Evolutionary conservation across 2,888 invertebrate species (phyloP).

Genomic region (Drosophila longiperda): DNA sequence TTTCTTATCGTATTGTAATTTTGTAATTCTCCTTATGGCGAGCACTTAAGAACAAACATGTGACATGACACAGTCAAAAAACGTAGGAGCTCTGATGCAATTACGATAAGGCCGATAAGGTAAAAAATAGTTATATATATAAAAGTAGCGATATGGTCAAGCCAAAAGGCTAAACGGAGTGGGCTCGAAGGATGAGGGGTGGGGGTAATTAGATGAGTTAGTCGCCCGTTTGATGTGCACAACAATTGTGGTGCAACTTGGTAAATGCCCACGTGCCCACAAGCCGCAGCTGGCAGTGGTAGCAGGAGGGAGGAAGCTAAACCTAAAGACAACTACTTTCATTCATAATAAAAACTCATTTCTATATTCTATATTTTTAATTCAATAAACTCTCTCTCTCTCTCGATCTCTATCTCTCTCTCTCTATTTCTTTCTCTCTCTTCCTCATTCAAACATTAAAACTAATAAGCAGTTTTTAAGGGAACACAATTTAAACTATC

Average conservation of each 20-base stretch:
- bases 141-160: slow-evolving; percentile 45
- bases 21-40: slow-evolving; percentile 12
- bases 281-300: slow-evolving; percentile 39
- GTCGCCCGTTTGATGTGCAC: slow-evolving; percentile 69
- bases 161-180: slow-evolving; percentile 17
- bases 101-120: slow-evolving; percentile 52
- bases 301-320: neutral
- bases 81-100: slow-evolving; percentile 35
- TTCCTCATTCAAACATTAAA: neutral
- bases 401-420: too few relatives aligned
- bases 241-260: slow-evolving; percentile 52
- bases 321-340: slow-evolving; percentile 2
- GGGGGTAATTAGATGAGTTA: slow-evolving; percentile 67
- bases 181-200: neutral
- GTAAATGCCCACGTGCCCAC: slow-evolving; percentile 44
- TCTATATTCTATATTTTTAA: neutral
- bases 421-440: too few relatives aligned
- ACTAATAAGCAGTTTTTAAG: neutral
- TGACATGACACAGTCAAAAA: slow-evolving; percentile 73
- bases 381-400: neutral
- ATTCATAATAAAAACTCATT: neutral
- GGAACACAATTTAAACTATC: neutral
- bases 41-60: slow-evolving; percentile 48
- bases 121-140: slow-evolving; percentile 13
- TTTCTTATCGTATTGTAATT: slow-evolving; percentile 2